Conservation (phyloP, 2,888 invertebrate species). For the Parasteatoda lunata region DNA sequence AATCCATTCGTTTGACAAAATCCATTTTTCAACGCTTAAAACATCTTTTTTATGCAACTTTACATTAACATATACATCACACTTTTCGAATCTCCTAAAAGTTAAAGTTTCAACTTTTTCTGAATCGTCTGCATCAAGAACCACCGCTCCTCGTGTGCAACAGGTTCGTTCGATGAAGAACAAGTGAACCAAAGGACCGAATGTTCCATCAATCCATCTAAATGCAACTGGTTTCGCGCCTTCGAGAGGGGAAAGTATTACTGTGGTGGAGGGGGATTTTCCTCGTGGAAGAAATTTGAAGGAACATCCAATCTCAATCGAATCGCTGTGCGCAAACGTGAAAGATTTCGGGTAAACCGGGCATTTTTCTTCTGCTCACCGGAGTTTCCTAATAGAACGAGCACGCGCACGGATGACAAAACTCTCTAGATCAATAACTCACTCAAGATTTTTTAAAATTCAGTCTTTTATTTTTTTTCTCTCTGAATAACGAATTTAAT, state of each 20-base stretch:
- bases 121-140: not conserved
- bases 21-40: too few relatives aligned
- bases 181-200: too few relatives aligned
- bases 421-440: constrained; percentile 17
- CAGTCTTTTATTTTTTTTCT: too few relatives aligned
- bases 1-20: too few relatives aligned
- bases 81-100: too few relatives aligned
- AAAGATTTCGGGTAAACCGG: constrained; percentile 27
- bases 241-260: not conserved
- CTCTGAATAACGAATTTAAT: too few relatives aligned
- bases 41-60: too few relatives aligned
- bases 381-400: constrained; percentile 19
- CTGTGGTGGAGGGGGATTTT: not conserved
- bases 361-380: constrained; percentile 25
- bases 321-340: constrained; percentile 53
- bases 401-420: constrained; percentile 32
- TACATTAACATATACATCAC: too few relatives aligned
- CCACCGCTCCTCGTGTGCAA: not conserved
- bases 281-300: not conserved
- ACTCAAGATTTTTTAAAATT: not conserved
- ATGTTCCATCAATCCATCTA: not conserved
- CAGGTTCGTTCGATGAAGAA: too few relatives aligned
- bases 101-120: too few relatives aligned
- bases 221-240: not conserved
- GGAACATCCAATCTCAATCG: constrained; percentile 42